Percentiles rank a stretch among this genome's conserved stretches.
These are phyloP conservation scores for Microcaecilia unicolor DNA, from an alignment of 2,797 vertebrate species.

Conservation along the genomic window DNA sequence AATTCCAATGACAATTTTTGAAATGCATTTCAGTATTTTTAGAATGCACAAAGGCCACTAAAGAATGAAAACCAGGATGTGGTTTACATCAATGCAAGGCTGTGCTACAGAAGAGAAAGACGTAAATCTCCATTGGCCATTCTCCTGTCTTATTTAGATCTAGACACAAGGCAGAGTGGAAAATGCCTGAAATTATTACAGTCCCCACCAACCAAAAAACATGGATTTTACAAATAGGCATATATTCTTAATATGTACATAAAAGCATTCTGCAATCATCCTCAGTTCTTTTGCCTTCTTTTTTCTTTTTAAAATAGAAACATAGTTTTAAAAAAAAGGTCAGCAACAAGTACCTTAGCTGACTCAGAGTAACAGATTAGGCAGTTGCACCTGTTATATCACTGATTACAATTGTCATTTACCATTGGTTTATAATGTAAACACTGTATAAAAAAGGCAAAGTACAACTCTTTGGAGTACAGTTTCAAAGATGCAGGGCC, in stretches of 20 bases:
- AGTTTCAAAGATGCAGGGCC: no score
- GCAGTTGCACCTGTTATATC: no score
- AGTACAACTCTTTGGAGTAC: no score
- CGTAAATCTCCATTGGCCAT: background rate
- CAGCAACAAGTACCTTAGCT: background rate
- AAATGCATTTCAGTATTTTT: slow-evolving; percentile 57
- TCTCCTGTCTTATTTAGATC: background rate
- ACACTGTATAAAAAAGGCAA: no score
- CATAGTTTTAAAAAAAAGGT: no score
- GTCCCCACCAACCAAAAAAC: background rate
- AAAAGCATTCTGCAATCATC: background rate
- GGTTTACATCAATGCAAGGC: slow-evolving; percentile 9
- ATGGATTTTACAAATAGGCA: background rate
- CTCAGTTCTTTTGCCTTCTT: background rate
- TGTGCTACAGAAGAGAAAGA: slow-evolving; percentile 12
- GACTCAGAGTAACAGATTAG: background rate
- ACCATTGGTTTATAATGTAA: rapidly evolving
- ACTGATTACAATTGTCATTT: background rate
- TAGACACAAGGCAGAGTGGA: background rate
- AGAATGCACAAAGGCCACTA: slow-evolving; percentile 91
- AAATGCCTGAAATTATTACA: background rate
- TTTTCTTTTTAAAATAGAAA: background rate
- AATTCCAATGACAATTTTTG: slow-evolving; percentile 38
- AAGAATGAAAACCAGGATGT: slow-evolving; percentile 73
- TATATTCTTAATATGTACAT: rapidly evolving